Conservation (phyloP, 1,140 invertebrate genomes). For the Lucilia sericata region DNA sequence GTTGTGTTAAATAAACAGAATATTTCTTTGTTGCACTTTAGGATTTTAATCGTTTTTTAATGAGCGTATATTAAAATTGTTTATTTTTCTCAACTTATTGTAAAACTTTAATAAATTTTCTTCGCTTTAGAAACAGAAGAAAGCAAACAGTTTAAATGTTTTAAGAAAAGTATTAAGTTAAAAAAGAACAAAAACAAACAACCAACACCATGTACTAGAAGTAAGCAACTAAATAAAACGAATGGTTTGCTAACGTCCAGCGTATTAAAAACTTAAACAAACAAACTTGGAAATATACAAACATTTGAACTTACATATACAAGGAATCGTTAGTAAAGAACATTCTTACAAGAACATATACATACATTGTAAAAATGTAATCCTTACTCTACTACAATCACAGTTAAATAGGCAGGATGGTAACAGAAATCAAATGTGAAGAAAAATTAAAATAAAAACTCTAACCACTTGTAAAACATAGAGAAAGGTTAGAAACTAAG, state of each 20-base stretch:
- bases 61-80: no score
- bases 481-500: not conserved
- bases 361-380: not conserved
- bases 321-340: not conserved
- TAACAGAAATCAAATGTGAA: not conserved
- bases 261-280: slow-evolving; percentile 3
- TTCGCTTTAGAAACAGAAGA: not conserved
- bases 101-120: not conserved
- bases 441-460: not conserved
- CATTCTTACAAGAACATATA: not conserved
- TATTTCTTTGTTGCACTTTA: not conserved
- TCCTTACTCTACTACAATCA: not conserved
- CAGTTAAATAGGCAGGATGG: slow-evolving; percentile 10
- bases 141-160: not conserved
- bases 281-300: not conserved
- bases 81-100: not conserved
- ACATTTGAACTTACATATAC: not conserved
- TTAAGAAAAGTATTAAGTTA: not conserved
- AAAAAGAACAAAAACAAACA: not conserved
- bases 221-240: not conserved
- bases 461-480: slow-evolving; percentile 8
- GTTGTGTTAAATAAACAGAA: not conserved
- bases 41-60: not conserved
- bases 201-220: not conserved
- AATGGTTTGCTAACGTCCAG: slow-evolving; percentile 1